These are phyloP conservation scores for Pandemis cinnamomeana DNA, from an alignment of 2,888 invertebrate genomes.

Conservation along the genomic window DNA sequence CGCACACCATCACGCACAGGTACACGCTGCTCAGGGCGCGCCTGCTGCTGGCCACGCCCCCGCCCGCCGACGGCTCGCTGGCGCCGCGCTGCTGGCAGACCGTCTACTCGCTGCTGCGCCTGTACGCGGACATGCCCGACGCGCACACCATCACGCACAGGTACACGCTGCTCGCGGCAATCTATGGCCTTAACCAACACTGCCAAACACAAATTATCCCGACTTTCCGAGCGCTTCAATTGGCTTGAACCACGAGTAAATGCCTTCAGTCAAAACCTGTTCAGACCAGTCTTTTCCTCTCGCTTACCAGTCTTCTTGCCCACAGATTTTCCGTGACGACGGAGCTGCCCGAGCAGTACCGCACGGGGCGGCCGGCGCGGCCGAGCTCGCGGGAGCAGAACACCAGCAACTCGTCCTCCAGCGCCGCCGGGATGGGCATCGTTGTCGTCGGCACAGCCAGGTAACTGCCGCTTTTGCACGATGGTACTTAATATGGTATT, in stretches of 20 bases:
- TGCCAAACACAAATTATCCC: too few relatives aligned
- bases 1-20: slow-evolving; percentile 94
- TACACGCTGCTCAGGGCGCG: slow-evolving; percentile 45
- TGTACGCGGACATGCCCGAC: slow-evolving; percentile 97
- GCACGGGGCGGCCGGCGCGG: slow-evolving; percentile 61
- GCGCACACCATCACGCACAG: slow-evolving; percentile 95
- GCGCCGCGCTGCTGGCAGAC: slow-evolving; percentile 97
- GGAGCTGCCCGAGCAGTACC: slow-evolving; percentile 89
- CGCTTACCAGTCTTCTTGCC: neutral
- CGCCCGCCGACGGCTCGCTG: slow-evolving; percentile 59
- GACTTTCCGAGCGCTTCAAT: too few relatives aligned
- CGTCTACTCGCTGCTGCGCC: slow-evolving; percentile 94
- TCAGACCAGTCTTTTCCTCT: neutral
- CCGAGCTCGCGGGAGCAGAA: slow-evolving; percentile 73
- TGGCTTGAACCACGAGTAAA: too few relatives aligned
- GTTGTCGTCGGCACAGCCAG: slow-evolving; percentile 92
- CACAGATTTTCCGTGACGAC: slow-evolving; percentile 87
- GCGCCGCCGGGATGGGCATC: slow-evolving; percentile 88
- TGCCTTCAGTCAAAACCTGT: too few relatives aligned
- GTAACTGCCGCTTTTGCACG: slow-evolving; percentile 45
- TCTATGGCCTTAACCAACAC: too few relatives aligned
- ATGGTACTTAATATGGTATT: too few relatives aligned
- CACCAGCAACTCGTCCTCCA: slow-evolving; percentile 72
- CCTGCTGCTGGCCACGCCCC: slow-evolving; percentile 10
- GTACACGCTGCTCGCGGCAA: slow-evolving; percentile 51